A percentile compares a stretch with the other conserved stretches of the same genome.
Evolutionary conservation across 92 coral and sea anemone genomes (phyloP).

Genomic region (Phenganax subtilis): DNA sequence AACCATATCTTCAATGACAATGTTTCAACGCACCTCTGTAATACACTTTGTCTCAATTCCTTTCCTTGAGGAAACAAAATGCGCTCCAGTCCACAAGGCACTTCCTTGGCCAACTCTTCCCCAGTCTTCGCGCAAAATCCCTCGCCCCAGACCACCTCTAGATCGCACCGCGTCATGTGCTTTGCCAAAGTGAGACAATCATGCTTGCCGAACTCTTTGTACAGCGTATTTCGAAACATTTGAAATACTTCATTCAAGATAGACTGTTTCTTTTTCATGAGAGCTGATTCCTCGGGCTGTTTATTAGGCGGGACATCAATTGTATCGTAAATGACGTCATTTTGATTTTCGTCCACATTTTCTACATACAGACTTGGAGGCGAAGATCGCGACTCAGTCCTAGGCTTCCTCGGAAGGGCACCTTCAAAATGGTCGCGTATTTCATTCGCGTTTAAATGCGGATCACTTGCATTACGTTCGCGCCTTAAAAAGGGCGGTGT

Average conservation of each 20-base stretch:
- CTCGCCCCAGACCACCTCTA: conserved; percentile 66
- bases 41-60: conserved; percentile 63
- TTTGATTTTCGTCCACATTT: conserved; percentile 19
- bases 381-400: conserved; percentile 24
- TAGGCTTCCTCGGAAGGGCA: background rate
- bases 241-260: conserved; percentile 71
- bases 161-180: conserved; percentile 81
- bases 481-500: conserved; percentile 22
- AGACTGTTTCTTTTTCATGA: conserved; percentile 53
- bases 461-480: conserved; percentile 32
- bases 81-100: conserved; percentile 76
- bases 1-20: too few species aligned
- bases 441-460: conserved; percentile 6
- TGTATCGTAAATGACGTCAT: conserved; percentile 24
- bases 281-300: conserved; percentile 17
- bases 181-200: conserved; percentile 81
- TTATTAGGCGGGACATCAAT: conserved; percentile 1
- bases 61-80: conserved; percentile 88
- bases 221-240: conserved; percentile 62
- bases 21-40: conserved; percentile 57
- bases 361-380: conserved; percentile 39
- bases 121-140: conserved; percentile 30
- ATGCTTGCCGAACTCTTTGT: conserved; percentile 57
- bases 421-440: conserved; percentile 16
- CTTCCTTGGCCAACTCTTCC: conserved; percentile 44